A percentile compares a stretch with the other conserved stretches of the same genome.
These are phyloP conservation scores for Nymphalis c-album DNA, from an alignment of 2,888 invertebrate species.

Conservation along the genomic window DNA sequence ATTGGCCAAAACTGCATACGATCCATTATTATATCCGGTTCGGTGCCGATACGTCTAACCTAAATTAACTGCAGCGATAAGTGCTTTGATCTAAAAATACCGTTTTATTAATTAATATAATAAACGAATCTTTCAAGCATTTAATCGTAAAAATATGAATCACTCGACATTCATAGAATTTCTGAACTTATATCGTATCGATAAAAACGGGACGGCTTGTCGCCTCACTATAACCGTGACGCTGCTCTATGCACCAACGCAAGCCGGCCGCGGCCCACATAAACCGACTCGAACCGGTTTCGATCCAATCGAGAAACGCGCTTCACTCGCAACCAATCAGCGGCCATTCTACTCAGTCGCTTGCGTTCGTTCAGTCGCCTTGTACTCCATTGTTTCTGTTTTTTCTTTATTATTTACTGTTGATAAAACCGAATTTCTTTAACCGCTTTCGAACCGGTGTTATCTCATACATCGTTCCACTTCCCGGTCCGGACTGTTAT, in stretches of 20 bases:
- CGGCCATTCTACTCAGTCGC: slow-evolving; percentile 63
- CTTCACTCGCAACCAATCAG: slow-evolving; percentile 73
- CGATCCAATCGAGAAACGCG: slow-evolving; percentile 67
- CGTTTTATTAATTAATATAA: no score
- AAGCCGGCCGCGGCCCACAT: slow-evolving; percentile 70
- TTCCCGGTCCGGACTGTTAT: not conserved
- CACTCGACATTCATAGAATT: slow-evolving; percentile 8
- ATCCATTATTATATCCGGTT: slow-evolving; percentile 52
- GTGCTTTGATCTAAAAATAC: not conserved
- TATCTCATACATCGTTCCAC: slow-evolving; percentile 43
- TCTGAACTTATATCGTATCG: slow-evolving; percentile 30
- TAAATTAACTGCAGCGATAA: not conserved
- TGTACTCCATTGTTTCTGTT: slow-evolving; percentile 47
- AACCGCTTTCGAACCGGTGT: slow-evolving; percentile 48
- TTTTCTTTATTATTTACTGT: slow-evolving; percentile 50
- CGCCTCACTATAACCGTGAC: slow-evolving; percentile 61
- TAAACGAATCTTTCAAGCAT: not conserved
- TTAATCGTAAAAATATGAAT: slow-evolving; percentile 29
- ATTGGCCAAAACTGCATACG: slow-evolving; percentile 53
- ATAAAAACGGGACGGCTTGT: slow-evolving; percentile 42
- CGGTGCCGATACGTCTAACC: slow-evolving; percentile 43
- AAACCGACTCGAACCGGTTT: slow-evolving; percentile 76
- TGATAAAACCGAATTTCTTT: slow-evolving; percentile 45
- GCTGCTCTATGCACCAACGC: slow-evolving; percentile 64
- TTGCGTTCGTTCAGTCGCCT: slow-evolving; percentile 52